Base-by-base conservation (phyloP, 1,140 invertebrate genomes). In the Dinoponera quadriceps region DNA sequence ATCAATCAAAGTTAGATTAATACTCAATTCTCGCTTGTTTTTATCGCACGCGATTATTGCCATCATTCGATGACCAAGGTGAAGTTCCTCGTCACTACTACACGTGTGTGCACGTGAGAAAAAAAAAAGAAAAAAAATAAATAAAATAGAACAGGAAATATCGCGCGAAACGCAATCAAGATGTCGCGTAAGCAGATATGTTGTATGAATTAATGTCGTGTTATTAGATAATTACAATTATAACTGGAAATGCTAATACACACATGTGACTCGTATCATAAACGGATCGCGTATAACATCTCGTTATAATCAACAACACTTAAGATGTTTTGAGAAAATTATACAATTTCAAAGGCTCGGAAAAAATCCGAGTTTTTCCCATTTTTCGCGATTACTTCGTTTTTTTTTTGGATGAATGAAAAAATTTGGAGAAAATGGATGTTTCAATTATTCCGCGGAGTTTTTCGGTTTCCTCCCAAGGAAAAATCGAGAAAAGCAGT, bases 1-100 rank as follows among this genome's bases (percentile, higher is more conserved):
- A 59, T 9, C 11, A 59, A 80, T 69, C 51, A 29, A 44, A 44
- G 38, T 57, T 57, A 44, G 51, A 78, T 68, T 44, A 78, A 48
- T 59, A 5, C 25, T 71, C 65, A 59, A 1, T 80, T 80, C 27
- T 22, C 49, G 38, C 13, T 1, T 9, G 7, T 71, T 80, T 69
- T 71, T 71, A 59, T 80, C 22, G 22, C 13, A 22, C 0, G 0
- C 27, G 13, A 78, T 69, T 66, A 77, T 38, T 69, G 14, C 1
- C 22, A 18, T 57, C 51, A 18, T 68, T 27, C 3, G n/a, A 29
- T 9, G 9, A 77, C 65, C 27, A 29, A 71, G 13, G 22, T 44
- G 38, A 44, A 44, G 38, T 44, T 44, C 38, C 38, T 44, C 38
- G 7, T 44, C 38, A 9, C 38, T 1, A 9, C 38, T 9, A 44